These are phyloP conservation scores for Pseudochirops cupreus DNA, from an alignment of 2,797 vertebrate genomes.

Conservation along the genomic window DNA sequence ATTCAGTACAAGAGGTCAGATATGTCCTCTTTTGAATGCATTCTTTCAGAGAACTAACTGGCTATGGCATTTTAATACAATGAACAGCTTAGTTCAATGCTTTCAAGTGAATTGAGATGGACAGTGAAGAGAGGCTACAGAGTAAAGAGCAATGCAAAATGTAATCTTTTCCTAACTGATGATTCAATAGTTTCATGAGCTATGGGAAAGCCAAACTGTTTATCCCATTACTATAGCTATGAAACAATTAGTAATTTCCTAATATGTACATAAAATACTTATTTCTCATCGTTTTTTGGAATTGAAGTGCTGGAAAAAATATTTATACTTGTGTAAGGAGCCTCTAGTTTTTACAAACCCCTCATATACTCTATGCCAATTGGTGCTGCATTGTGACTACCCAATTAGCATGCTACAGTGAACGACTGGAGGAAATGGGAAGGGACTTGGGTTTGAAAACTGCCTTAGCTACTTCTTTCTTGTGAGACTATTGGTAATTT, in stretches of 20 bases:
- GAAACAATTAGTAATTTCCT: slow-evolving; percentile 50
- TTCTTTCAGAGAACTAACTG: background rate
- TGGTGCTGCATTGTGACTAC: background rate
- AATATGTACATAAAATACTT: slow-evolving; percentile 59
- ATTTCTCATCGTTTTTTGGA: slow-evolving; percentile 56
- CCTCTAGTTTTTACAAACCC: background rate
- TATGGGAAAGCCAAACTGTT: background rate
- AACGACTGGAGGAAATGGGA: background rate
- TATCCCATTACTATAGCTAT: background rate
- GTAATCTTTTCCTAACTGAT: background rate
- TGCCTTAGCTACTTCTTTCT: background rate
- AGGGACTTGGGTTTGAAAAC: background rate
- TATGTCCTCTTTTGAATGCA: background rate
- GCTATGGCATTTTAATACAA: background rate
- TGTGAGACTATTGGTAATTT: background rate
- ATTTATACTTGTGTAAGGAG: slow-evolving; percentile 43
- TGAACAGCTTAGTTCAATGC: background rate
- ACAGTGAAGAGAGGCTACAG: background rate
- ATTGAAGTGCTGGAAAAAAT: slow-evolving; percentile 52
- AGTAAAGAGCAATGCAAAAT: background rate
- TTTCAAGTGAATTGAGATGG: background rate
- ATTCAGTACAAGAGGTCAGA: background rate
- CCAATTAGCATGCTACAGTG: background rate
- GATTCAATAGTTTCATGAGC: background rate
- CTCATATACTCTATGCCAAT: background rate